Conservation (phyloP, 2,888 invertebrate genomes). For the Pyrrhia umbra region DNA sequence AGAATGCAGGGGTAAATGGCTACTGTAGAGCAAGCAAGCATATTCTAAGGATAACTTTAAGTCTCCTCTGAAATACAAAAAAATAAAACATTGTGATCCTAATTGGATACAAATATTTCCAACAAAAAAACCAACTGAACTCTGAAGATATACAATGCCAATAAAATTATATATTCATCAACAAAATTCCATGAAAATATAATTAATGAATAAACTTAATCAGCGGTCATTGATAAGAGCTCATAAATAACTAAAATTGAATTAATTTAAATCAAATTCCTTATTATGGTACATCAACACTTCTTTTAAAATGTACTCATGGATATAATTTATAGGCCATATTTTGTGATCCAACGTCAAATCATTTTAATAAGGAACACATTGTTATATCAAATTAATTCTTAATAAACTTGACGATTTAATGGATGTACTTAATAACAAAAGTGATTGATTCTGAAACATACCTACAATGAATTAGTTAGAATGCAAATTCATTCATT, state of each 20-base stretch:
- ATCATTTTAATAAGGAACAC: conserved; percentile 1
- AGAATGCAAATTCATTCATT: conserved; percentile 11
- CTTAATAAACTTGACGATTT: conserved; percentile 5
- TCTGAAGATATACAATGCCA: neutral
- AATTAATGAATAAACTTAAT: neutral
- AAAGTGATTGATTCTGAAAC: conserved; percentile 31
- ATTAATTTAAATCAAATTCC: conserved; percentile 28
- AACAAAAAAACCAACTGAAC: neutral
- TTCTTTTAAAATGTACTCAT: conserved; percentile 13
- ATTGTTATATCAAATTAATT: conserved; percentile 20
- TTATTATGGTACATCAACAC: conserved; percentile 30
- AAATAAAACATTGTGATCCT: neutral
- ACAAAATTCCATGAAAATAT: neutral
- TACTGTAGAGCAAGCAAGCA: neutral
- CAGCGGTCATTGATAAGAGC: neutral
- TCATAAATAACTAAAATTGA: conserved; percentile 2
- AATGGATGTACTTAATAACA: conserved; percentile 17
- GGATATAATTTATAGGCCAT: conserved; percentile 4
- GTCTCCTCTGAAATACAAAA: neutral
- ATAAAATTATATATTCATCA: neutral
- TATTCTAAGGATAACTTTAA: neutral
- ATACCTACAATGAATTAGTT: conserved; percentile 24
- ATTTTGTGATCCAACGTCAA: conserved; percentile 1
- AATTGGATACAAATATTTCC: neutral
- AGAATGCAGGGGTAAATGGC: neutral